Percentiles rank a stretch among this genome's conserved stretches.
Conservation (phyloP, 2,113 vertebrate genomes). For the Oreochromis aureus region DNA sequence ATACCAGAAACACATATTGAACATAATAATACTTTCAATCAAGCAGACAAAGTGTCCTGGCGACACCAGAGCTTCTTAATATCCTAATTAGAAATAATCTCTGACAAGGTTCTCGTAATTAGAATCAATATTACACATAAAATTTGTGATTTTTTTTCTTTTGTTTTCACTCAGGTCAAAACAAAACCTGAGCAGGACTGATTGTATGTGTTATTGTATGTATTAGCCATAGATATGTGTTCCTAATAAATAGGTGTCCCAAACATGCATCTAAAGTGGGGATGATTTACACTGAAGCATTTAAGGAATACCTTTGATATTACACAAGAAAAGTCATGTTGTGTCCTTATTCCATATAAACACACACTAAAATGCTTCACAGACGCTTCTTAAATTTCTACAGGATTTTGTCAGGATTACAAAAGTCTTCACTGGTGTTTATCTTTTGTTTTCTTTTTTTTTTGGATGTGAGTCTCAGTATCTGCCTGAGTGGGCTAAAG, state of each 20-base stretch:
- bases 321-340: not conserved
- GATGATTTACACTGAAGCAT: not conserved
- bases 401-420: not conserved
- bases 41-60: not conserved
- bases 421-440: not conserved
- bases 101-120: not conserved
- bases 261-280: not conserved
- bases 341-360: not conserved
- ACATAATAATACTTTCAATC: not conserved
- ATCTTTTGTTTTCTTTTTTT: not conserved
- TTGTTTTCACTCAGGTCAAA: not conserved
- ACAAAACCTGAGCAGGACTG: not conserved
- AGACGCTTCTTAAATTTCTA: not conserved
- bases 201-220: not conserved
- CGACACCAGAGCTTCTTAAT: not conserved
- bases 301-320: not conserved
- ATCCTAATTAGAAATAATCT: not conserved
- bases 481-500: constrained; percentile 18
- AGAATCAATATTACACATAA: not conserved
- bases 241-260: not conserved
- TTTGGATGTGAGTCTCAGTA: not conserved
- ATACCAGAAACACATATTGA: not conserved
- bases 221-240: not conserved
- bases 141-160: not conserved
- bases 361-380: not conserved